Base-by-base conservation (phyloP, 1,140 invertebrate genomes). In the Caligus rogercresseyi region DNA sequence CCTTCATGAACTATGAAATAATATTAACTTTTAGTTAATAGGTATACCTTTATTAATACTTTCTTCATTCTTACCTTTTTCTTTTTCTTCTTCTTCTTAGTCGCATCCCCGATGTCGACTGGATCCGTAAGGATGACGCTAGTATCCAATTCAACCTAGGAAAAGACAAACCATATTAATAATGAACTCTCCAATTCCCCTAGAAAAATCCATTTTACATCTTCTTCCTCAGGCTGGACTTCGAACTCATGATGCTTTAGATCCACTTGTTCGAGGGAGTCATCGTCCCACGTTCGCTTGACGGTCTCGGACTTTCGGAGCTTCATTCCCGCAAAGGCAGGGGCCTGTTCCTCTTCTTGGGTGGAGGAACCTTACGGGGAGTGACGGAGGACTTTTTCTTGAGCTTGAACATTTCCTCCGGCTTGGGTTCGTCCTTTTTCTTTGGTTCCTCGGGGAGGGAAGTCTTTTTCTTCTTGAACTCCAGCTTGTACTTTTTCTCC, bases 391-490 rank as follows among this genome's bases (percentile, higher is more conserved):
- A 60, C 24, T 60, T 60, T 60, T 60, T 60, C 18, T 25, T 23
- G 23, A 60, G 57, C 23, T 60, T 60, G 21, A 60, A 60, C 57
- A 60, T 60, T 15, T 60, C 57, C 16, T 60, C 57, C 16, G 57
- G 57, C 18, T 21, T 25, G 2, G 57, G 57, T 2, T 20, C 54
- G 19, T 56, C 54, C 2, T 25, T 16, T 43, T n/a, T n/a, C 23
- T 60, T 25, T 1, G 23, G 24, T 25, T 60, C 26, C 3, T 25
- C 16, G 16, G 57, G 24, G 23, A 65, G 65, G 68, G 58, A 73
- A 72, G 67, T 73, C 72, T 24, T 71, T 69, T 57, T 73, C 74
- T 67, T 78, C 73, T 65, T 74, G 70, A 66, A 75, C 75, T 67
- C 73, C 73, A 58, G 77, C 71, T 65, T 77, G 70, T 31, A 74